Evolutionary conservation across 2,888 invertebrate species (phyloP), one percentile per base, ranked within the genome.

Genomic region (Nebria brevicollis): DNA sequence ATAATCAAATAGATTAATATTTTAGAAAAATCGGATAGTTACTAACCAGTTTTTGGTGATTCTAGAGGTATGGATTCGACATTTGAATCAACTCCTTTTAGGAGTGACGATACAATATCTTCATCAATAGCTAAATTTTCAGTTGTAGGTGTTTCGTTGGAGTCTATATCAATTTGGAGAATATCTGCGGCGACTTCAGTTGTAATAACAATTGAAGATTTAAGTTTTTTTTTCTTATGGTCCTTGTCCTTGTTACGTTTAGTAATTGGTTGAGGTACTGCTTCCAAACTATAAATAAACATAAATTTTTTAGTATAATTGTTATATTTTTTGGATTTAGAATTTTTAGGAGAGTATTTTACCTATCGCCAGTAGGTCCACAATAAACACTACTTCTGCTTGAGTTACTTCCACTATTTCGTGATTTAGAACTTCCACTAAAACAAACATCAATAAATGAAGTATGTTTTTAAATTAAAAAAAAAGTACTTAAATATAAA

Each of bases 371-470:
- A 68, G 82, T 86, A 80, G 93, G 93, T 0, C 94, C 95, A 70
- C 94, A 93, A 91, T 95, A 95, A 1, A 95, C 95, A 87, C 95
- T 95, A 89, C 95, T 95, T 70, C 94, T 93, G 66, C 95, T 95
- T 0, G 94, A 95, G 86, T 94, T 92, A 86, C 95, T 95, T n/a
- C 93, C 93, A 66, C 94, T 94, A 86, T 92, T 92, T n/a, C 94
- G 92, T 1, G 95, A 95, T 86, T 95, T 94, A 6, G 95, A 95
- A 86, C 95, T 95, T 83, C 92, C 94, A 87, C 95, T 95, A 82
- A 83, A 86, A 87, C 81, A 81, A 76, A 82, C 73, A 81, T 66
- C 54, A 54, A 54, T 1, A 2, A 34, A 34, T 34, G 34, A 34
- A 34, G 34, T 5, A 34, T 2, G 34, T 34, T 34, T 34, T 6